A percentile compares a stretch with the other conserved stretches of the same genome.
These are phyloP conservation scores for Brachirus orientalis DNA, from an alignment of 2,113 vertebrate species.

Conservation along the genomic window DNA sequence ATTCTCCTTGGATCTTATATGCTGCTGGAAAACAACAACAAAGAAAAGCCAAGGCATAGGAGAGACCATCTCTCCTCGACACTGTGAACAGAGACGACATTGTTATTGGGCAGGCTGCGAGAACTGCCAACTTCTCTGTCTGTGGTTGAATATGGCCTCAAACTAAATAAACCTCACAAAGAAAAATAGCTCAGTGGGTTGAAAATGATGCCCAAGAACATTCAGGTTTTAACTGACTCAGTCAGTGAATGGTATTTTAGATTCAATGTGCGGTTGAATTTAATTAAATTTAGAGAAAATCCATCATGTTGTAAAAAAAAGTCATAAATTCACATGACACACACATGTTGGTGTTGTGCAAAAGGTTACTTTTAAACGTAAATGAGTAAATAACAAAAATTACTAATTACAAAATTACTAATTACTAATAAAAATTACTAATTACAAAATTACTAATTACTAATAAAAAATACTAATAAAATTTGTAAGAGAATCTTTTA, in stretches of 20 bases:
- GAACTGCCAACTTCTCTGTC: constrained; percentile 15
- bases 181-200: constrained; percentile 24
- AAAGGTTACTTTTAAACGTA: too few species aligned
- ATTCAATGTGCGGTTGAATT: too few species aligned
- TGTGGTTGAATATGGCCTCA: constrained; percentile 25
- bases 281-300: too few species aligned
- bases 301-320: too few species aligned
- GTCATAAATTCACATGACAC: too few species aligned
- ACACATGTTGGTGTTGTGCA: too few species aligned
- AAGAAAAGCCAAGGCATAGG: constrained; percentile 15
- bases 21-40: constrained; percentile 18
- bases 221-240: constrained; percentile 1
- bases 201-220: constrained; percentile 11
- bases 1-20: constrained; percentile 21
- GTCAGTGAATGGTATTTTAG: constrained; percentile 1
- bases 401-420: too few species aligned
- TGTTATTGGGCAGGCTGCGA: constrained; percentile 40
- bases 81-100: constrained; percentile 52
- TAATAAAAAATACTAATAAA: too few species aligned
- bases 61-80: constrained; percentile 30
- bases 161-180: constrained; percentile 36
- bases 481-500: too few species aligned
- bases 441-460: too few species aligned
- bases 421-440: too few species aligned
- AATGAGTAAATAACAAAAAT: too few species aligned